Base-by-base conservation (phyloP, 2,113 vertebrate species). In the Pachypanchax playfairii region DNA sequence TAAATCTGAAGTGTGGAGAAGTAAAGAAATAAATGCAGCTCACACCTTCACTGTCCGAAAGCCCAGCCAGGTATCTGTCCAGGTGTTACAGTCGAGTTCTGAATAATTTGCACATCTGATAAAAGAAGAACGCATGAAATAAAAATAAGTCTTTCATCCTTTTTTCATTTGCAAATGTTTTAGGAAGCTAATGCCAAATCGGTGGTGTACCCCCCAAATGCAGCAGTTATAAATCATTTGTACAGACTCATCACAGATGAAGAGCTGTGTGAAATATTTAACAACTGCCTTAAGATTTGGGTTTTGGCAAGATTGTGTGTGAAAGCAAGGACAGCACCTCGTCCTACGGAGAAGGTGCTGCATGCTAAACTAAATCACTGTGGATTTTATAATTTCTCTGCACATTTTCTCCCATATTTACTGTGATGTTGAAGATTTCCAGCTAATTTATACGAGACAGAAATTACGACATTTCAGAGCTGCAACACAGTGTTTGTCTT, bases 141-240 rank as follows among this genome's bases (percentile, higher is more conserved):
- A n/a, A 20, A 24, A 53, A 39, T 12, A 14, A 38, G 6, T 38
- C 14, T 5, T 21, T 21, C 4, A 12, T n/a, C 9, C 18, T 55
- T 18, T 13, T 26, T 3, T 11, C 22, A 41, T 26, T 11, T 28
- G 54, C 38, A 56, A 28, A 42, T 42, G 36, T 31, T 51, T 4
- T 3, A 21, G 0, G 4, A 29, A 29, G 8, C 17, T 28, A 13
- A 41, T 13, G 38, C 21, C n/a, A 42, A 43, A 57, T 29, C 14
- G 24, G 17, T 18, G 28, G 33, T 42, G 20, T 55, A 22, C 22
- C 29, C 11, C n/a, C 39, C 9, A 5, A 31, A n/a, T 57, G 54
- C 26, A 44, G 55, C 41, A 44, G 39, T 58, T 33, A 60, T 20
- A n/a, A 57, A 57, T 57, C 10, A 31, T 57, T 43, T 57, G 54